A percentile compares a stretch with the other conserved stretches of the same genome.
Conservation (phyloP, 2,888 invertebrate genomes). For the Ochropleura plecta region DNA sequence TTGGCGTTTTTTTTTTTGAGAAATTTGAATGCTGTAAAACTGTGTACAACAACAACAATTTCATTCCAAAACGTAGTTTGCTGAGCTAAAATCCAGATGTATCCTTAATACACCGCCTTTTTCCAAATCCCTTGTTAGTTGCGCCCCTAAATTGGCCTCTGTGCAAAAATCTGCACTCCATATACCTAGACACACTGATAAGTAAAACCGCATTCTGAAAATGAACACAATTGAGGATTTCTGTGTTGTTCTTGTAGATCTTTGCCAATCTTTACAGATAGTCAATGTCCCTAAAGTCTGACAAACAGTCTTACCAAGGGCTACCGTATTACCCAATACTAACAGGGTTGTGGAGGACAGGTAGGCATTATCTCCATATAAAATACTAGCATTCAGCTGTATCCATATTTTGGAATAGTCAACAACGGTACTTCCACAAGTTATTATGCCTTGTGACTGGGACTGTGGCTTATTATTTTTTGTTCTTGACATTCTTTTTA, state of each 20-base stretch:
- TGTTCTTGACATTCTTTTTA: too few relatives aligned
- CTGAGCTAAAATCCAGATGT: constrained; percentile 18
- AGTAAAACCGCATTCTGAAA: constrained; percentile 18
- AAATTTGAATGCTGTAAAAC: neutral
- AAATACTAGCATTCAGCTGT: too few relatives aligned
- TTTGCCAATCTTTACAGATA: neutral
- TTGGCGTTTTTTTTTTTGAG: neutral
- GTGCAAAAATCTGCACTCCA: constrained; percentile 38
- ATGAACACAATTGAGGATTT: constrained; percentile 10
- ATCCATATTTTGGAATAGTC: too few relatives aligned
- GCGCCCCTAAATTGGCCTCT: constrained; percentile 53
- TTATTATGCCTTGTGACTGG: too few relatives aligned
- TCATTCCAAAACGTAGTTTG: neutral
- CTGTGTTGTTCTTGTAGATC: neutral
- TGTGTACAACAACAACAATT: neutral
- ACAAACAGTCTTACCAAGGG: too few relatives aligned
- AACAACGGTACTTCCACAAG: too few relatives aligned
- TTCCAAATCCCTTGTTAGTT: constrained; percentile 63
- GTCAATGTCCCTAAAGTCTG: too few relatives aligned
- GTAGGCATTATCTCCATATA: too few relatives aligned
- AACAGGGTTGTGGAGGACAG: too few relatives aligned
- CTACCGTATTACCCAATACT: too few relatives aligned
- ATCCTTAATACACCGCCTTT: constrained; percentile 19
- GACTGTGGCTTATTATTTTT: too few relatives aligned
- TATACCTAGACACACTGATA: constrained; percentile 16